Evolutionary conservation across 2,888 invertebrate species (phyloP).

Genomic region (Agriotes lineatus): DNA sequence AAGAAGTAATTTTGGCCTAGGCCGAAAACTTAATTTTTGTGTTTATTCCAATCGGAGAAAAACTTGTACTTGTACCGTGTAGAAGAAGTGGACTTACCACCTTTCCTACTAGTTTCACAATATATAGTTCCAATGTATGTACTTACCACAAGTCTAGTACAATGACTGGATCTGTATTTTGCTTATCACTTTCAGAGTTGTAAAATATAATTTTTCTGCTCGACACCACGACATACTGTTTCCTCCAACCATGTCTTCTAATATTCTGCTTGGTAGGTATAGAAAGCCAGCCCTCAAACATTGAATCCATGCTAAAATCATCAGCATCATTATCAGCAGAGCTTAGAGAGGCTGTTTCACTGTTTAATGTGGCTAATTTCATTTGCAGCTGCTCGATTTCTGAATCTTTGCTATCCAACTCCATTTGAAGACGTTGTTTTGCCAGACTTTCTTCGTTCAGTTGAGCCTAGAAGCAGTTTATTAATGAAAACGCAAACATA

Average conservation of each 20-base stretch:
- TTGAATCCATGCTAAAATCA: conserved; percentile 77
- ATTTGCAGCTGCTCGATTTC: conserved; percentile 94
- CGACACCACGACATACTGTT: conserved; percentile 96
- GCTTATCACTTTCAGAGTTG: conserved; percentile 93
- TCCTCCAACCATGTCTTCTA: conserved; percentile 95
- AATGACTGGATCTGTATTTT: conserved; percentile 93
- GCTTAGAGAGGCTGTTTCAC: conserved; percentile 91
- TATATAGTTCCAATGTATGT: too few species aligned
- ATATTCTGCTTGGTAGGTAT: conserved; percentile 97
- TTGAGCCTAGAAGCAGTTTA: conserved; percentile 86
- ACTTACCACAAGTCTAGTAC: conserved; percentile 94
- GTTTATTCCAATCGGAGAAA: too few species aligned
- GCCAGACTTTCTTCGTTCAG: conserved; percentile 84
- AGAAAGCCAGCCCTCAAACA: conserved; percentile 96
- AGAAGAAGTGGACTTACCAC: conserved; percentile 15
- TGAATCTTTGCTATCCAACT: conserved; percentile 95
- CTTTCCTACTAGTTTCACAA: conserved; percentile 29
- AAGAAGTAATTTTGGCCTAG: too few species aligned
- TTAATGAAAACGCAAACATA: too few species aligned
- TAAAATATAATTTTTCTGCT: conserved; percentile 98
- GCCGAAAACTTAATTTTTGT: too few species aligned
- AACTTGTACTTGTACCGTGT: too few species aligned
- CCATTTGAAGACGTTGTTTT: conserved; percentile 90
- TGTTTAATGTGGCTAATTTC: conserved; percentile 82
- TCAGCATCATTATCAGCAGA: conserved; percentile 91